Base-by-base conservation (phyloP, 2,797 vertebrate genomes). In the Hoplostethus mediterraneus region DNA sequence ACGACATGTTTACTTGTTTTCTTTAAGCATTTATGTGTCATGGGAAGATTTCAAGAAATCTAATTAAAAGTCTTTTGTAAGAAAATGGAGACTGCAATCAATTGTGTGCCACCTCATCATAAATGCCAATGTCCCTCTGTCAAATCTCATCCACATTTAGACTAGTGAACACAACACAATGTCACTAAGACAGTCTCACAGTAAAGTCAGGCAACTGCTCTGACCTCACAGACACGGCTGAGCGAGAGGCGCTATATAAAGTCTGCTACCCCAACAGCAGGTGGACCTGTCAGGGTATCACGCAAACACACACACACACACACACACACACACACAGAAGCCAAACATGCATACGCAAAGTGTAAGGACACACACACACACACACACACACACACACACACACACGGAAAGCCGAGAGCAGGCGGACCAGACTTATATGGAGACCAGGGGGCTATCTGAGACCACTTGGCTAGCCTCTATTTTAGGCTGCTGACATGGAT, bases 361-460 rank as follows among this genome's bases (percentile, higher is more conserved):
- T 21, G 33, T 40, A 13, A 40, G 44, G 38, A 36, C 44, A 68
- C 66, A 69, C 56, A 75, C 58, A 63, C 56, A 71, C 77, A 57
- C 53, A 78, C 60, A 75, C 59, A 81, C 70, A 82, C 45, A 85
- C 65, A 63, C 49, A 79, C 31, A 64, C 63, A 67, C 74, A 82
- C 61, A 79, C 38, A 78, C 3, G 28, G 59, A 66, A 81, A 69
- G 69, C 80, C 57, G 71, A 90, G 85, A 63, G 83, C 73, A 44
- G 90, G 91, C 84, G 82, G 90, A 95, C 92, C 87, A 94, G 91
- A 96, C 96, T 94, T 94, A 96, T 94, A 96, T 95, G 96, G 96
- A 92, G 91, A 75, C 85, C 78, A 0, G 75, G 66, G 87, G 91
- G 88, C 82, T 89, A 78, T 85, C 66, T 80, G 90, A 94, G 87